Evolutionary conservation across 2,113 vertebrate genomes (phyloP).

Genomic region (Limanda limanda): DNA sequence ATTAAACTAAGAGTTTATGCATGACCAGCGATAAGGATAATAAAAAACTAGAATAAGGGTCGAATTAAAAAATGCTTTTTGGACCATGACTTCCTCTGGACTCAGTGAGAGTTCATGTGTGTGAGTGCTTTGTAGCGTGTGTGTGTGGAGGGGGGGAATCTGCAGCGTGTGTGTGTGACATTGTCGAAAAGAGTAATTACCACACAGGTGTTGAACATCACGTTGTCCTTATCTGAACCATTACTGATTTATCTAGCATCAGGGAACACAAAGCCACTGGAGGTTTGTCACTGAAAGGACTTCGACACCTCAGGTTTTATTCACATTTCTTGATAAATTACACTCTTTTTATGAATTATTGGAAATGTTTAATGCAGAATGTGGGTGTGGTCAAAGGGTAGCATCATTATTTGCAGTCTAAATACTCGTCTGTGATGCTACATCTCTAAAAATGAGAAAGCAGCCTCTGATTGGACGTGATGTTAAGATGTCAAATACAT

Average conservation of each 20-base stretch:
- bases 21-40: too few species aligned
- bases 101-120: background rate
- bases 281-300: slow-evolving; percentile 13
- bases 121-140: background rate
- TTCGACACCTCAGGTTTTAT: slow-evolving; percentile 8
- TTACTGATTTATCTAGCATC: slow-evolving; percentile 57
- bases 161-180: slow-evolving; percentile 29
- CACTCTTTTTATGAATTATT: background rate
- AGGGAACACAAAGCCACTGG: slow-evolving; percentile 40
- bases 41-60: too few species aligned
- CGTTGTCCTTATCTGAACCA: slow-evolving; percentile 59
- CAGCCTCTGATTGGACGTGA: background rate
- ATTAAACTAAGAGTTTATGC: too few species aligned
- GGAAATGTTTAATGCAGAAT: too few species aligned
- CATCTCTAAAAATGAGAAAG: background rate
- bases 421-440: background rate
- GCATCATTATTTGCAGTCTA: background rate
- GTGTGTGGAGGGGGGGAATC: background rate
- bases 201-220: slow-evolving; percentile 52
- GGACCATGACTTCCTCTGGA: too few species aligned
- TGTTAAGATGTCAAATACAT: background rate
- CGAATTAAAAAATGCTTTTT: too few species aligned
- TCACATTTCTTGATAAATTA: background rate
- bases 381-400: too few species aligned
- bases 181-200: slow-evolving; percentile 55